phyloP scores from a whole-genome alignment of 1,140 invertebrate species.

The Lucilia sericata region DNA sequence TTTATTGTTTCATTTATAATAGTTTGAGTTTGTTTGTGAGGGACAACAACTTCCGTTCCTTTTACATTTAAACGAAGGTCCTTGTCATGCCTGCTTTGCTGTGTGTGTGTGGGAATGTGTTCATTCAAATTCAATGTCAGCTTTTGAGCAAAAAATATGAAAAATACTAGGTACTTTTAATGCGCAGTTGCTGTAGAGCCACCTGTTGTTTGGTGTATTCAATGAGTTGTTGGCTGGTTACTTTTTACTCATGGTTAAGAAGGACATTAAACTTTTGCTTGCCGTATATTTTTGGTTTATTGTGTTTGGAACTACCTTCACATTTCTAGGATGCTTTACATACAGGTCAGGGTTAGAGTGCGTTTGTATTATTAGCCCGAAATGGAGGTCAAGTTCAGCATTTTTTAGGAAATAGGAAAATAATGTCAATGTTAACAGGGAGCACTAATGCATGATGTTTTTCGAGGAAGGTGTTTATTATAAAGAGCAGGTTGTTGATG shows the following conservation, averaged over 20 bases:
- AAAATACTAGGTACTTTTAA: not conserved
- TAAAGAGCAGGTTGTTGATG: too few relatives aligned
- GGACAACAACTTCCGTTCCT: not conserved
- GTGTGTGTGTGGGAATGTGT: not conserved
- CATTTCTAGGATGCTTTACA: not conserved
- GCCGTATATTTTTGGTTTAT: not conserved
- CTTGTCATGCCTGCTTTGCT: not conserved
- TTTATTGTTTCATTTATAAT: not conserved
- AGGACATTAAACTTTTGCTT: constrained; percentile 29
- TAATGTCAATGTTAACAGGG: constrained; percentile 14
- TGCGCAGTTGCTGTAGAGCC: constrained; percentile 54
- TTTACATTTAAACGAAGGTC: not conserved
- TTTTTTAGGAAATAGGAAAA: not conserved
- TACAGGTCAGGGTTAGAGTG: constrained; percentile 30
- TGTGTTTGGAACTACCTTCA: not conserved
- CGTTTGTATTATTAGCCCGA: not conserved
- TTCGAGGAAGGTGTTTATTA: too few relatives aligned
- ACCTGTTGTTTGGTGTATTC: constrained; percentile 55
- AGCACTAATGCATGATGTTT: too few relatives aligned
- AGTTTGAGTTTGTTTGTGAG: not conserved
- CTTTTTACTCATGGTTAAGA: constrained; percentile 22
- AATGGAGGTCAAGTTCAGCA: constrained; percentile 30
- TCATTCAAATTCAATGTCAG: constrained; percentile 41
- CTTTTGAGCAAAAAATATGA: too few relatives aligned
- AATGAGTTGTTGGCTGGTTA: constrained; percentile 18